Base-by-base conservation (phyloP, 2,113 vertebrate genomes). In the Maccullochella peelii region DNA sequence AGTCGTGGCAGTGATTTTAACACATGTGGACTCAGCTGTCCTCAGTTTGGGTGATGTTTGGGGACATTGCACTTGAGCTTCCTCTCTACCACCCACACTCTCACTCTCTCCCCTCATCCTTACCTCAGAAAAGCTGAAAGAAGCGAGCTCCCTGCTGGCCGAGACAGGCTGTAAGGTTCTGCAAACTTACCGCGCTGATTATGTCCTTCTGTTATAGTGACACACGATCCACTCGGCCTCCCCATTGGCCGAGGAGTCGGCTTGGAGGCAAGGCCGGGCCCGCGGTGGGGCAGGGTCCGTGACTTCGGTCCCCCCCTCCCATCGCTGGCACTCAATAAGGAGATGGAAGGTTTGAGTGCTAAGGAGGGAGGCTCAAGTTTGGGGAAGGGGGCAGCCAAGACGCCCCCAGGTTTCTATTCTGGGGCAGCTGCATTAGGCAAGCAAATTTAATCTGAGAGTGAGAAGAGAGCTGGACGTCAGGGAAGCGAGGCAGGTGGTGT, bases 121-220 rank as follows among this genome's bases (percentile, higher is more conserved):
- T 95, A 98, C 98, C 97, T 98, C 94, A 84, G 86, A 94, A 91
- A 95, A 94, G 92, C 57, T 49, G 93, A 96, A 95, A 94, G 96
- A 96, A 94, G 93, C 2, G 83, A 95, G 95, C 93, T 97, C 94
- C 96, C 95, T 94, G 95, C 75, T 75, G 93, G 96, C 94, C 92
- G 83, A 93, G 89, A 96, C 90, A 44, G 94, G 95, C 93, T 93
- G 94, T 94, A 92, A 94, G 94, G 93, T 91, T 95, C 96, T 96
- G 95, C 95, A 65, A 95, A 95, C 90, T 79, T 85, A 90, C 95
- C 91, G 65, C 80, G 59, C 93, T 89, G 94, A 94, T 91, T 95
- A 91, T 84, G 91, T 93, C 95, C 94, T 94, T 94, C 86, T 96
- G 96, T 98, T 99, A 98, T 99, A 98, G 95, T 95, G 97, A 97